Evolutionary conservation across 2,888 invertebrate species (phyloP).

Genomic region (Drosophila leonis): DNA sequence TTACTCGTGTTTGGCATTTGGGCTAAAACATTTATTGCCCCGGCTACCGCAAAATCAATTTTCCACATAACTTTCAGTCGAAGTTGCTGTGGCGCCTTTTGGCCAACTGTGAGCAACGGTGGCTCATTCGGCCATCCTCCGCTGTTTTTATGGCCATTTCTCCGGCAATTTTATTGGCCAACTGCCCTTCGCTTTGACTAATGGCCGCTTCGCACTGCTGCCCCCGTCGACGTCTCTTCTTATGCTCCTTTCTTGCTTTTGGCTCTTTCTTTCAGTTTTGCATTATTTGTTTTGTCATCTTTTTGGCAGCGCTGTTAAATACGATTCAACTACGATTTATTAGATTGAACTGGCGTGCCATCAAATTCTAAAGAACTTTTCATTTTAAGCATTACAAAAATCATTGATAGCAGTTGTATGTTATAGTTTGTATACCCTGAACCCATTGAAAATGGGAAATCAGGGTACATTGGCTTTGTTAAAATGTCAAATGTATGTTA

Average conservation of each 20-base stretch:
- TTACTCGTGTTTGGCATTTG: conserved; percentile 62
- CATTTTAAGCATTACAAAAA: too few species aligned
- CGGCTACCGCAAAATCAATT: conserved; percentile 81
- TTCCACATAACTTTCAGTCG: conserved; percentile 57
- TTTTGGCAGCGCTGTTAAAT: conserved; percentile 33
- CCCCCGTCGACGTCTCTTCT: conserved; percentile 13
- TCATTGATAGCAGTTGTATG: too few species aligned
- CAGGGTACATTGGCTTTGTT: too few species aligned
- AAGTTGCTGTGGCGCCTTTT: conserved; percentile 21
- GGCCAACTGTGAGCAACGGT: conserved; percentile 42
- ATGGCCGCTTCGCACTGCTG: conserved; percentile 48
- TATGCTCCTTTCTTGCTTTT: neutral
- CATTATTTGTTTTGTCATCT: conserved; percentile 43
- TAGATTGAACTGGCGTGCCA: neutral
- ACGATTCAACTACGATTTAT: conserved; percentile 18
- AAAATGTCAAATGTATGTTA: too few species aligned
- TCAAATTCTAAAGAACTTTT: neutral
- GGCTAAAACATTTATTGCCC: conserved; percentile 62
- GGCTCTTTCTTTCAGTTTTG: conserved; percentile 5
- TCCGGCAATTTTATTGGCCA: conserved; percentile 69
- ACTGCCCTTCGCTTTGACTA: conserved; percentile 51
- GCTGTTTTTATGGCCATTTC: conserved; percentile 64
- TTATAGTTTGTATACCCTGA: too few species aligned
- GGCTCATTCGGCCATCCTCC: conserved; percentile 42
- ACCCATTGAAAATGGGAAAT: too few species aligned